These are phyloP conservation scores for Hydropsyche tenuis DNA, from an alignment of 1,140 invertebrate species.

Conservation along the genomic window DNA sequence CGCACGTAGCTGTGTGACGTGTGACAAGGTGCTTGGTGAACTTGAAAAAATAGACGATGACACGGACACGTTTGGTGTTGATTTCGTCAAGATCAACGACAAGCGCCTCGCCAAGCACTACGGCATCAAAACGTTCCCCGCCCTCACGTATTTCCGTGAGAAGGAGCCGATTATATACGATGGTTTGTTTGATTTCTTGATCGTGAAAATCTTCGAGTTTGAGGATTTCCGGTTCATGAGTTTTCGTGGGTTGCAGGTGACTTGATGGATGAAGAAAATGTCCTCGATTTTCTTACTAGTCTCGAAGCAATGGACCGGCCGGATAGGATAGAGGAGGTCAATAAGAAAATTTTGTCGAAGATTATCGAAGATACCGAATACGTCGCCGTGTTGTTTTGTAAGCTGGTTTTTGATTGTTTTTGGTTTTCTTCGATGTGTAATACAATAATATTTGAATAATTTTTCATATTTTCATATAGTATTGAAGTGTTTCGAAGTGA, in stretches of 20 bases:
- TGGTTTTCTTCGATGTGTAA: too few species aligned
- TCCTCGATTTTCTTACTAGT: conserved; percentile 91
- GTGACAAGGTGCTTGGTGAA: conserved; percentile 88
- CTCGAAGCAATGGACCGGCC: conserved; percentile 93
- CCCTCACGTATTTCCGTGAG: conserved; percentile 92
- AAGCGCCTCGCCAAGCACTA: conserved; percentile 93
- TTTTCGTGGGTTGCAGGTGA: too few species aligned
- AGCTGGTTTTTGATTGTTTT: conserved; percentile 62
- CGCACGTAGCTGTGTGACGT: conserved; percentile 88
- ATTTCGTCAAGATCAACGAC: conserved; percentile 95
- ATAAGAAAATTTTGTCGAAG: conserved; percentile 87
- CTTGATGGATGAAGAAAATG: conserved; percentile 92
- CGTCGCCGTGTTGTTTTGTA: conserved; percentile 94
- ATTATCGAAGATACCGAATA: conserved; percentile 92
- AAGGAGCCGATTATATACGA: conserved; percentile 93
- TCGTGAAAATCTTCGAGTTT: too few species aligned
- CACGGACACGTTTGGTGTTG: conserved; percentile 90
- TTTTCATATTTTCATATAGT: too few species aligned
- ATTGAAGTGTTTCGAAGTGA: too few species aligned
- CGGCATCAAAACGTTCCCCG: conserved; percentile 92
- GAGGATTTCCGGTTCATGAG: too few species aligned
- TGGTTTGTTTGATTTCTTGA: conserved; percentile 70
- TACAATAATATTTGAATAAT: too few species aligned
- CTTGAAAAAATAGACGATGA: conserved; percentile 95
- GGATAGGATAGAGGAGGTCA: conserved; percentile 95